Percentiles rank a stretch among this genome's conserved stretches.
Evolutionary conservation across 2,113 vertebrate species (phyloP).

Genomic region (Pogona vitticeps): DNA sequence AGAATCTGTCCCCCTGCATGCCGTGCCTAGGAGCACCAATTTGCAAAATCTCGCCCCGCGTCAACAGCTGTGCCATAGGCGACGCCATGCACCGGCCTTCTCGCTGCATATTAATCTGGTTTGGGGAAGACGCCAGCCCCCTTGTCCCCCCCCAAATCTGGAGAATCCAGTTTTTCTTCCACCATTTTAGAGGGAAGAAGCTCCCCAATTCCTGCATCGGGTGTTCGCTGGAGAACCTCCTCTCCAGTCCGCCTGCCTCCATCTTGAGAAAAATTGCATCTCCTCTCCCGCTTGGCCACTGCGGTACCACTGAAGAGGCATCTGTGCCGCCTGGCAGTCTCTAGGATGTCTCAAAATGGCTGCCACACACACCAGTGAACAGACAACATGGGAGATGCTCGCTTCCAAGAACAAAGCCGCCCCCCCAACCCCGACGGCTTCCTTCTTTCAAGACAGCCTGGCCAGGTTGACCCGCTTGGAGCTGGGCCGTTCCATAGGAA

Average conservation of each 20-base stretch:
- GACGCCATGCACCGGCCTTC: neutral
- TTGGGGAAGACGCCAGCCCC: too few relatives aligned
- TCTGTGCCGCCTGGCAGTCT: neutral
- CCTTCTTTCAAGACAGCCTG: neutral
- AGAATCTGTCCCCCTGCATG: too few relatives aligned
- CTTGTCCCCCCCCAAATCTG: too few relatives aligned
- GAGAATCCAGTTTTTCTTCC: too few relatives aligned
- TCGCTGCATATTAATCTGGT: too few relatives aligned
- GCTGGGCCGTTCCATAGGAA: neutral
- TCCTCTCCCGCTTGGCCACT: neutral
- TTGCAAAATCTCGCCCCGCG: neutral
- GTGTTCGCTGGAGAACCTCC: neutral
- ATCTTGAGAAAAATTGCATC: neutral
- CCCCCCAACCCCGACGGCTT: too few relatives aligned
- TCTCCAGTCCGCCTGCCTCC: neutral
- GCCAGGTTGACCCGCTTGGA: neutral
- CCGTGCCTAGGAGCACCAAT: too few relatives aligned
- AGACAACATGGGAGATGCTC: neutral
- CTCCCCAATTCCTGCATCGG: too few relatives aligned
- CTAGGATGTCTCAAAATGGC: constrained; percentile 44
- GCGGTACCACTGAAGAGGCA: neutral
- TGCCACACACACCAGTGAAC: neutral
- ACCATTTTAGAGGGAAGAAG: too few relatives aligned
- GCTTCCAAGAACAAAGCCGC: too few relatives aligned
- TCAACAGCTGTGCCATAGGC: neutral